phyloP scores from a whole-genome alignment of 2,888 invertebrate genomes.

The Escarpia spicata region DNA sequence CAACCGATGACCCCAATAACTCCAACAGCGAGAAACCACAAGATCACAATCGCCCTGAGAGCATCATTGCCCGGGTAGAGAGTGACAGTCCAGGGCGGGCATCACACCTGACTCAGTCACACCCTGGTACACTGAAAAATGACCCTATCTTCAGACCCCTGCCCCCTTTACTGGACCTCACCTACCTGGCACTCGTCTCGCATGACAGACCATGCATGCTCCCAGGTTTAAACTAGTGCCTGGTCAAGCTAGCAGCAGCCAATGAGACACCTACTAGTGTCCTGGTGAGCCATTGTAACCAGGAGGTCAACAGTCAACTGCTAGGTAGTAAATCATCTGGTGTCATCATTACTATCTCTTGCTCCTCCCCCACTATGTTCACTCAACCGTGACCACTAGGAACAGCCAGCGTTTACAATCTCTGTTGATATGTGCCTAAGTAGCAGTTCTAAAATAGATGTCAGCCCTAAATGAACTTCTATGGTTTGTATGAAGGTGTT shows the following conservation, averaged over 20 bases:
- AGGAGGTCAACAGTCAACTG: not conserved
- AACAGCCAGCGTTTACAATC: not conserved
- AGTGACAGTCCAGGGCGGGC: not conserved
- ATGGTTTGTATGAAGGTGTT: not conserved
- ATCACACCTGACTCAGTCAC: not conserved
- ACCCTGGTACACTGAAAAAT: not conserved
- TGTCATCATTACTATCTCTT: slow-evolving; percentile 7
- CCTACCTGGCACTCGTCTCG: not conserved
- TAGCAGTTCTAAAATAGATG: not conserved
- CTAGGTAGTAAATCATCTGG: not conserved
- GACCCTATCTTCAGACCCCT: not conserved
- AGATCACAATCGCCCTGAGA: not conserved
- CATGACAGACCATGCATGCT: not conserved
- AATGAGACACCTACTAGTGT: not conserved
- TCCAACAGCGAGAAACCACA: not conserved
- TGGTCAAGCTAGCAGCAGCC: not conserved
- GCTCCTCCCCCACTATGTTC: not conserved
- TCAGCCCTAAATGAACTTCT: not conserved
- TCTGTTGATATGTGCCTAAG: not conserved
- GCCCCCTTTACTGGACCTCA: not conserved
- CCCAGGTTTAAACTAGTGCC: not conserved
- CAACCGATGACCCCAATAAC: slow-evolving; percentile 12
- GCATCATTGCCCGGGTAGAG: not conserved
- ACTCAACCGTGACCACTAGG: not conserved
- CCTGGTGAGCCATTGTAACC: not conserved